Evolutionary conservation across 2,113 vertebrate species (phyloP).

Genomic region (Gymnobelideus leadbeateri): DNA sequence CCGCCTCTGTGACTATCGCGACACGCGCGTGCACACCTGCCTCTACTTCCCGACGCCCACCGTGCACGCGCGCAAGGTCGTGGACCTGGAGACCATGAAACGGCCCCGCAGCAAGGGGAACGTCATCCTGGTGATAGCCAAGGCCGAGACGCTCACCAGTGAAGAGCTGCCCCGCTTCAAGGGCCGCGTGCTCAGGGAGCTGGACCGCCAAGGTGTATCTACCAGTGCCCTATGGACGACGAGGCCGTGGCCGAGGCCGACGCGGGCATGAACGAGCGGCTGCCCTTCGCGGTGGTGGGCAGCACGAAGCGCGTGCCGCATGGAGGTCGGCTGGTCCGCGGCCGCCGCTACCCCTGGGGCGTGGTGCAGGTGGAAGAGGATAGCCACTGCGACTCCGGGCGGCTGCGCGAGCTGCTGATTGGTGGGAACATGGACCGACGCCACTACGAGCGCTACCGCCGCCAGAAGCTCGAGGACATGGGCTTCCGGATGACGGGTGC

Average conservation of each 20-base stretch:
- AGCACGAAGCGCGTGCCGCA: constrained; percentile 97
- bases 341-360: constrained; percentile 98
- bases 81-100: background rate
- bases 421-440: constrained; percentile 97
- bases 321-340: constrained; percentile 96
- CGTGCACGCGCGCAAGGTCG: background rate
- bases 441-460: constrained; percentile 97
- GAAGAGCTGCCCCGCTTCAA: background rate
- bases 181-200: constrained; percentile 88
- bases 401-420: constrained; percentile 97
- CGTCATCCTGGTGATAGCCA: background rate
- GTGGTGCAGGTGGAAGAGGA: constrained; percentile 99
- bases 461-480: constrained; percentile 98
- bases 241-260: constrained; percentile 89
- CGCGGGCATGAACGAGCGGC: constrained; percentile 92
- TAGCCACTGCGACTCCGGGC: constrained; percentile 97
- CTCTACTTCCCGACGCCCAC: background rate
- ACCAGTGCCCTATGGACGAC: constrained; percentile 90
- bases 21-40: background rate
- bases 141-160: background rate
- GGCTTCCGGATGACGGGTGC: constrained; percentile 90
- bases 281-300: constrained; percentile 97
- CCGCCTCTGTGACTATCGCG: background rate
- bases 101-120: background rate
- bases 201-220: constrained; percentile 88